phyloP scores from a whole-genome alignment of 2,113 vertebrate species.

The Cricetomys ansorgei region DNA sequence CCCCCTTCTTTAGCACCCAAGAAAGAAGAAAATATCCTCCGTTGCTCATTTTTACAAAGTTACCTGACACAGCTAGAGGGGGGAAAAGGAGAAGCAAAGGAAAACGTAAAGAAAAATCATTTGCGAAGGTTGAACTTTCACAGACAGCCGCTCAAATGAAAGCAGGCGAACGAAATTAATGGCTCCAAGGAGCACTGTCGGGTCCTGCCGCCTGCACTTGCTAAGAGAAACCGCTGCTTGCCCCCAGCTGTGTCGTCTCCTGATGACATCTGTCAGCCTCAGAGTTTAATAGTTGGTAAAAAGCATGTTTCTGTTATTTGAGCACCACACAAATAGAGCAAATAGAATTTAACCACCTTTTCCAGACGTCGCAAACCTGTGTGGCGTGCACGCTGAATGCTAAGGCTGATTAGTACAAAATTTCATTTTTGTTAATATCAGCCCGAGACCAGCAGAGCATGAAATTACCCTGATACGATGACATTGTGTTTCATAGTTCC shows the following conservation, averaged over 20 bases:
- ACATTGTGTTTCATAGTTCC: slow-evolving; percentile 66
- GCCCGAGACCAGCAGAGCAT: slow-evolving; percentile 69
- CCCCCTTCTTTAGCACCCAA: background rate
- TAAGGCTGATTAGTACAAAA: slow-evolving; percentile 75
- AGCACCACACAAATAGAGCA: slow-evolving; percentile 66
- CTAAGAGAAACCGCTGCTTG: slow-evolving; percentile 34
- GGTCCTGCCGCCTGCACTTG: background rate
- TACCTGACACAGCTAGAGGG: background rate
- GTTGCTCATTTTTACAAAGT: background rate
- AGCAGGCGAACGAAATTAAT: slow-evolving; percentile 28
- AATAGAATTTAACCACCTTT: slow-evolving; percentile 68
- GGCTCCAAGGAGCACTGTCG: too few relatives aligned
- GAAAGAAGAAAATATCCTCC: background rate
- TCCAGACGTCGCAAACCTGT: slow-evolving; percentile 66
- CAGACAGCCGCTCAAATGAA: background rate
- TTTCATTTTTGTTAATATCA: slow-evolving; percentile 75
- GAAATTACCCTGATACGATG: slow-evolving; percentile 72
- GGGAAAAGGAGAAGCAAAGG: background rate
- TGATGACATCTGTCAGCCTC: slow-evolving; percentile 61
- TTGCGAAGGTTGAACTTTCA: background rate
- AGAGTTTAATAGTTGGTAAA: slow-evolving; percentile 53
- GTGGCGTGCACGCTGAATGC: slow-evolving; percentile 45
- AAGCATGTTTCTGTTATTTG: slow-evolving; percentile 51
- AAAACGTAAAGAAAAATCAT: background rate
- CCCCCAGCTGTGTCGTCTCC: slow-evolving; percentile 38